Base-by-base conservation (phyloP, 2,888 invertebrate genomes). In the Eristalis tenax region DNA sequence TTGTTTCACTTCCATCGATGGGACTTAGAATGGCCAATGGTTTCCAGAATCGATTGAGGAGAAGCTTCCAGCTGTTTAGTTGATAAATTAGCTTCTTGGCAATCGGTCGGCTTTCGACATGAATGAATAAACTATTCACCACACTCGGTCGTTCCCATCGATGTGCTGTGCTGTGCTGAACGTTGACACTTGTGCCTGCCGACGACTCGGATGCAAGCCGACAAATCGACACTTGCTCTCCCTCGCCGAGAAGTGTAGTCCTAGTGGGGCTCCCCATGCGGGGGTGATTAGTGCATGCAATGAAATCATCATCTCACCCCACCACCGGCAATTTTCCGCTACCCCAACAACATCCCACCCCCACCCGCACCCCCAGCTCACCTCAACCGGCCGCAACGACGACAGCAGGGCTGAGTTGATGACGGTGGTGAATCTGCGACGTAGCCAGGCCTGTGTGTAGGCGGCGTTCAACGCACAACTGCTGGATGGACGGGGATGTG, bases 11-110 rank as follows among this genome's bases (percentile, higher is more conserved):
- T 71, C 64, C 59, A 65, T 63, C 35, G 38, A 28, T 50, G 77
- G 43, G 43, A 64, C 75, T 70, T 80, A 68, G 76, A 81, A 81
- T 43, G 71, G 71, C 61, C 73, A 35, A 63, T 63, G 71, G 73
- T 71, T 80, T 80, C 76, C 73, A 80, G 65, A 83, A 80, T 87
- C 83, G 83, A 83, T 83, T 83, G 64, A 83, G 75, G 87, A 32
- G 32, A 80, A 87, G 80, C 68, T 79, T 87, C 87, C 87, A 87
- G 87, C 87, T 87, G 87, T 76, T 87, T 83, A 83, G 75, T 83
- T 83, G 83, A 76, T 64, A 87, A 76, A 76, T 76, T 73, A 76
- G 75, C 43, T 64, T 76, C 81, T 79, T 35, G 26, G 68, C 86
- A 83, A 83, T 68, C 75, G 66, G 78, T 87, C 83, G 87, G 87